Base-by-base conservation (phyloP, 2,888 invertebrate genomes). In the Aphrophora alni region DNA sequence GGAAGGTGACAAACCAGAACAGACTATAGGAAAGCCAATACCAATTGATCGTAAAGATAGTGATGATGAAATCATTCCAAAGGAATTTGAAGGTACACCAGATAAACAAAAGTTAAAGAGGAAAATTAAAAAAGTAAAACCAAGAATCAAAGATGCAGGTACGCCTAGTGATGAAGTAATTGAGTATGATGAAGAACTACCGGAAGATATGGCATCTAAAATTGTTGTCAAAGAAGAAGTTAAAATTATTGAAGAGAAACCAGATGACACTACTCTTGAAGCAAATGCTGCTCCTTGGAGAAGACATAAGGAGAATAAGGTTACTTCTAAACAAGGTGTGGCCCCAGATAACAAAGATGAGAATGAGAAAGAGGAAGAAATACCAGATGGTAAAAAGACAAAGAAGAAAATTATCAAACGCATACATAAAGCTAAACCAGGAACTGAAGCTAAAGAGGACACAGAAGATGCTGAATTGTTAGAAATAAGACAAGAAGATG, bases 361-460 rank as follows among this genome's bases (percentile, higher is more conserved):
- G 44, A 90, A 84, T 87, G 86, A 69, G 87, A 92, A 0, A 89
- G 14, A 44, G 14, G 44, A 44, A 14, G 17, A 44, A 5, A 44
- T 14, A 10, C 44, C 44, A 14, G 44, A 14, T 44, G 17, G 2
- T 44, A 44, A 7, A 44, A 44, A 44, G 17, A 2, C 17, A 14
- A 44, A 44, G 17, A 44, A 44, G 44, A 44, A 44, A 44, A 14
- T 14, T 44, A 44, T 44, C 14, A 44, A 44, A 44, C 44, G 2
- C 44, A 44, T 10, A 44, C 12, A 44, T 33, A 33, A 33, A 33
- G 33, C 10, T 33, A 33, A 14, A 14, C 8, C 44, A 14, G 44
- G 10, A 33, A 33, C 33, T 7, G 14, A 44, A 44, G 44, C 2
- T 44, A 44, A 14, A 44, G 44, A 44, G 17, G 44, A 14, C 2